These are phyloP conservation scores for Caenorhabditis sp. DNA, from an alignment of 2,888 invertebrate genomes.

Conservation along the genomic window DNA sequence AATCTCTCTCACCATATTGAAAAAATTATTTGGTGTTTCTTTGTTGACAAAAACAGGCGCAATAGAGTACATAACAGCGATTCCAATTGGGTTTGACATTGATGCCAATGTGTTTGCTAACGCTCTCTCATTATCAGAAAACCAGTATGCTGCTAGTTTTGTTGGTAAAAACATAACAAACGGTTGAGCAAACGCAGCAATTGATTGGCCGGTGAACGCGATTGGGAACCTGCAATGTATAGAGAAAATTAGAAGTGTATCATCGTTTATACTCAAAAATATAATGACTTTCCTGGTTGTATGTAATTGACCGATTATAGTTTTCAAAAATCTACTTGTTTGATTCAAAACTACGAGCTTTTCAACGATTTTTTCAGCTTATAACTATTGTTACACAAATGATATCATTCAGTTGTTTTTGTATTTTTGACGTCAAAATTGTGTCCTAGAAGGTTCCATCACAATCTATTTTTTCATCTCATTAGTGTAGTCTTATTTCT, in stretches of 20 bases:
- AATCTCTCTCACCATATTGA: constrained; percentile 54
- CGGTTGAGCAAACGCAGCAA: constrained; percentile 74
- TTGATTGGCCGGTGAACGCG: constrained; percentile 68
- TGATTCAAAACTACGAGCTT: no score
- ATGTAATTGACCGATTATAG: no score
- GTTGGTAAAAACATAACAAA: constrained; percentile 75
- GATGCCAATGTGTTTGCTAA: constrained; percentile 74
- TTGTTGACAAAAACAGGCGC: constrained; percentile 72
- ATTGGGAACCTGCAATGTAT: constrained; percentile 51
- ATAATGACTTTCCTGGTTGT: no score
- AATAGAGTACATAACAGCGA: constrained; percentile 73
- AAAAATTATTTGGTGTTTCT: constrained; percentile 62
- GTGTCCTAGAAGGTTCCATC: no score
- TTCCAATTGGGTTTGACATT: constrained; percentile 74
- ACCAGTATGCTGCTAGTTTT: constrained; percentile 74
- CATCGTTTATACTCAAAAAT: no score
- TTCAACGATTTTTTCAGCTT: no score
- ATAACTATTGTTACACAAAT: no score
- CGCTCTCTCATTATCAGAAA: constrained; percentile 69
- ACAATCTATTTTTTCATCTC: no score
- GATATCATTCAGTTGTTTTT: no score
- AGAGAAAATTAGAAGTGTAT: no score
- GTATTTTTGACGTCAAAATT: no score
- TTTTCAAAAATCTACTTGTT: no score
- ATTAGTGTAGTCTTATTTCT: neutral